Percentiles rank a stretch among this genome's conserved stretches.
phyloP scores from a whole-genome alignment of 1,140 invertebrate genomes.

The Eumaeus atala region DNA sequence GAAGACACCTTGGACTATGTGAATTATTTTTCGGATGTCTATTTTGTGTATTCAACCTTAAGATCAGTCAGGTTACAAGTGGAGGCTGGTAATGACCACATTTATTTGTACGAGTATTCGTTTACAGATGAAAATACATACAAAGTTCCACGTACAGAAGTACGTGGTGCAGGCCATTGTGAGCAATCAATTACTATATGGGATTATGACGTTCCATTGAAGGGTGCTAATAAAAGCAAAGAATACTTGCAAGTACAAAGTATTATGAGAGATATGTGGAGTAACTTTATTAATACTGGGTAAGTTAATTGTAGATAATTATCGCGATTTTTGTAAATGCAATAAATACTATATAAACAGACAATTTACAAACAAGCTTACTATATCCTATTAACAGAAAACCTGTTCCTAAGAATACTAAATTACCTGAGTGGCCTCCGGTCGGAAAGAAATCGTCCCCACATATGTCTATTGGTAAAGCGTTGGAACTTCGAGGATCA shows the following conservation, averaged over 20 bases:
- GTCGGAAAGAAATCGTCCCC: conserved; percentile 18
- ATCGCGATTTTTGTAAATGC: too few species aligned
- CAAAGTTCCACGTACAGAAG: conserved; percentile 18
- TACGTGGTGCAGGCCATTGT: conserved; percentile 31
- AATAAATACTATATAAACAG: too few species aligned
- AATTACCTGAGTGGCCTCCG: conserved; percentile 25
- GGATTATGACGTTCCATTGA: not conserved
- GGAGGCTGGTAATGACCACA: conserved; percentile 27
- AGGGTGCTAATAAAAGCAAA: conserved; percentile 13
- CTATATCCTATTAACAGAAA: conserved; percentile 23
- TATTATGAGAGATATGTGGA: conserved; percentile 26
- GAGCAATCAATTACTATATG: conserved; percentile 27
- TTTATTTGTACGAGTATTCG: conserved; percentile 40
- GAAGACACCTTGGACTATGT: conserved; percentile 24
- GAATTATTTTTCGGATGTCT: conserved; percentile 35
- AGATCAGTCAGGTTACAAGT: conserved; percentile 27
- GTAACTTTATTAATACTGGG: conserved; percentile 33
- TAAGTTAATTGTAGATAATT: conserved; percentile 17
- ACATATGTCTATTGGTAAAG: conserved; percentile 19
- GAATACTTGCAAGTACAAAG: conserved; percentile 20
- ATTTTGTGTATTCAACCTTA: conserved; percentile 27
- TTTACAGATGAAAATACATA: conserved; percentile 22
- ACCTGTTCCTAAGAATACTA: conserved; percentile 17
- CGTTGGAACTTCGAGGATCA: conserved; percentile 18
- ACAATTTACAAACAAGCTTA: too few species aligned